These are phyloP conservation scores for Eretmochelys imbricata DNA, from an alignment of 2,113 vertebrate genomes.

Conservation along the genomic window DNA sequence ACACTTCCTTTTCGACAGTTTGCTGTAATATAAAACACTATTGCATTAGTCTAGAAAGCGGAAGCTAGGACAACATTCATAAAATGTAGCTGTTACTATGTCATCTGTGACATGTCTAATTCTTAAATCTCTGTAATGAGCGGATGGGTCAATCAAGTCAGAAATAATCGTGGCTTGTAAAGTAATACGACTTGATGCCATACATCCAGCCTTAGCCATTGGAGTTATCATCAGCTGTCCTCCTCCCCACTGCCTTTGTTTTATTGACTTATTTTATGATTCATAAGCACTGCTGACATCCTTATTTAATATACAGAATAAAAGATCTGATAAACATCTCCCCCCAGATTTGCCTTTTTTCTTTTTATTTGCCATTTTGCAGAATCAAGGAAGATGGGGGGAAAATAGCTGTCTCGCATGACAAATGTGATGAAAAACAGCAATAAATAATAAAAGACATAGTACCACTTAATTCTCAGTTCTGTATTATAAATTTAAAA, in stretches of 20 bases:
- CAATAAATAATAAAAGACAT: constrained; percentile 44
- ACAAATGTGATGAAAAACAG: constrained; percentile 53
- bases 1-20: not conserved
- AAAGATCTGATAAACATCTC: constrained; percentile 30
- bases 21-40: not conserved
- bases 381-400: not conserved
- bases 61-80: constrained; percentile 4
- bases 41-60: not conserved
- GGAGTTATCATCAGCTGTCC: constrained; percentile 38
- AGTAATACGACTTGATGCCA: constrained; percentile 16
- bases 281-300: constrained; percentile 44
- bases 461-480: not conserved
- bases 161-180: constrained; percentile 30
- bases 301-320: constrained; percentile 45
- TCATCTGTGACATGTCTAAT: not conserved
- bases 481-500: not conserved
- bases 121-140: constrained; percentile 62
- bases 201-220: constrained; percentile 22
- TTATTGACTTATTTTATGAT: constrained; percentile 58
- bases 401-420: constrained; percentile 45
- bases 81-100: not conserved
- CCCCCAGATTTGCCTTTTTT: constrained; percentile 23
- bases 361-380: constrained; percentile 42
- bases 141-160: constrained; percentile 48
- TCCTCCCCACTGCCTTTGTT: constrained; percentile 48